Evolutionary conservation across 2,797 vertebrate species (phyloP), one percentile per base, ranked within the genome.

Genomic region (Steatocranus sp.): DNA sequence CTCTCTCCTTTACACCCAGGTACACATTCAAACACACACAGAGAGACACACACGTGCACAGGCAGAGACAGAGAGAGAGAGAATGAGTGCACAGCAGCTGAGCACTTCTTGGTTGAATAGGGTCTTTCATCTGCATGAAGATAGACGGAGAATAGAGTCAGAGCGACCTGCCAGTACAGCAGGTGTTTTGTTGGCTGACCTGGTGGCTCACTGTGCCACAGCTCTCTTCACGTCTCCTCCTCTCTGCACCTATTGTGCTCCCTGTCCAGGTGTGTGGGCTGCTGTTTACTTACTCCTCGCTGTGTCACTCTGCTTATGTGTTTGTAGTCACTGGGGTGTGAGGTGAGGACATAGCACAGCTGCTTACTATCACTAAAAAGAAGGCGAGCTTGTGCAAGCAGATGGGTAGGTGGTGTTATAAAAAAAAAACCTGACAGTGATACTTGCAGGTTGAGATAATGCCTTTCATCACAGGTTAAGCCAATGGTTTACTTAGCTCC

Each of bases 161-260:
- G 87, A 86, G 90, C 70, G 90, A 94, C 94, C 93, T 91, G 90
- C 85, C 87, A 88, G 90, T 68, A 76, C 85, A 94, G 94, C 95
- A 95, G 93, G 95, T 96, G 95, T 93, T 94, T 92, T 91, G 89
- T 91, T 90, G 86, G 85, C 88, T 90, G 92, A 93, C 93, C 93
- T 88, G 89, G 89, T 91, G 91, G 83, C n/a, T 18, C 83, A 70
- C 84, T 70, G 85, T 87, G 83, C 75, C 83, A 48, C 79, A 73
- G 80, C 85, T 86, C 90, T 83, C 91, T 88, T 84, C 61, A 36
- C 51, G 38, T 18, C 84, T 83, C 80, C 79, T 79, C 82, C 77
- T 76, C 77, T 46, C 76, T 76, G 76, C 85, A 82, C 27, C 79
- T 61, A 48, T 78, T 85, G 82, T 88, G 43, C 80, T 77, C 80